A percentile compares a stretch with the other conserved stretches of the same genome.
Evolutionary conservation across 2,113 vertebrate species (phyloP).

Genomic region (Lophius piscatorius): DNA sequence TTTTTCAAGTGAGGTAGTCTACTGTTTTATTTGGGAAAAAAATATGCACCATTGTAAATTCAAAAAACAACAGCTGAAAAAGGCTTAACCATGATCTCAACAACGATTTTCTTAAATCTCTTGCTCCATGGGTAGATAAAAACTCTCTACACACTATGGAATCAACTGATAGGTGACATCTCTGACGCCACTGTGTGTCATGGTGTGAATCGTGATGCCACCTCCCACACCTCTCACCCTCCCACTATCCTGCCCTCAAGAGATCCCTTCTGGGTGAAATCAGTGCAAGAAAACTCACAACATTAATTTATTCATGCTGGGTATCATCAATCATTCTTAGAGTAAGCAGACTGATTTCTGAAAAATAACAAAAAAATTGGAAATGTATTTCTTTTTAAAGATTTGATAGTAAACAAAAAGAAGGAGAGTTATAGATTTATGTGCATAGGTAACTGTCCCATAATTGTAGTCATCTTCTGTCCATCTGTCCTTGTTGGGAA

Average conservation of each 20-base stretch:
- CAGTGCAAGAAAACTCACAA: conserved; percentile 38
- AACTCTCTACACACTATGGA: conserved; percentile 7
- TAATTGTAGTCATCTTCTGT: too few relatives aligned
- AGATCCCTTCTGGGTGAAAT: conserved; percentile 42
- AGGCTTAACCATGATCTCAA: too few relatives aligned
- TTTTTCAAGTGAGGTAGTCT: too few relatives aligned
- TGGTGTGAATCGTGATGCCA: conserved; percentile 58
- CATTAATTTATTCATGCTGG: conserved; percentile 39
- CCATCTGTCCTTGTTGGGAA: too few relatives aligned
- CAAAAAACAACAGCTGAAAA: too few relatives aligned
- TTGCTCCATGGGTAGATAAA: conserved; percentile 8
- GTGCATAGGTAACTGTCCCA: too few relatives aligned
- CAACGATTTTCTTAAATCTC: too few relatives aligned
- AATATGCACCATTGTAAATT: too few relatives aligned
- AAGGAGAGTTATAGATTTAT: background rate
- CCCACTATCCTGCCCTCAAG: conserved; percentile 57
- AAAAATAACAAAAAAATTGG: background rate
- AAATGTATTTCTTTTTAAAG: background rate
- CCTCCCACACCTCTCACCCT: conserved; percentile 75
- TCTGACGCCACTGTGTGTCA: conserved; percentile 63
- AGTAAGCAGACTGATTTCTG: background rate
- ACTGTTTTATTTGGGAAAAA: too few relatives aligned
- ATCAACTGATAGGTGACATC: conserved; percentile 48
- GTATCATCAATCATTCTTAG: conserved; percentile 52
- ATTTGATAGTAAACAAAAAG: background rate